Evolutionary conservation across 2,113 vertebrate genomes (phyloP), one percentile per base, ranked within the genome.

Genomic region (Prinia subflava): DNA sequence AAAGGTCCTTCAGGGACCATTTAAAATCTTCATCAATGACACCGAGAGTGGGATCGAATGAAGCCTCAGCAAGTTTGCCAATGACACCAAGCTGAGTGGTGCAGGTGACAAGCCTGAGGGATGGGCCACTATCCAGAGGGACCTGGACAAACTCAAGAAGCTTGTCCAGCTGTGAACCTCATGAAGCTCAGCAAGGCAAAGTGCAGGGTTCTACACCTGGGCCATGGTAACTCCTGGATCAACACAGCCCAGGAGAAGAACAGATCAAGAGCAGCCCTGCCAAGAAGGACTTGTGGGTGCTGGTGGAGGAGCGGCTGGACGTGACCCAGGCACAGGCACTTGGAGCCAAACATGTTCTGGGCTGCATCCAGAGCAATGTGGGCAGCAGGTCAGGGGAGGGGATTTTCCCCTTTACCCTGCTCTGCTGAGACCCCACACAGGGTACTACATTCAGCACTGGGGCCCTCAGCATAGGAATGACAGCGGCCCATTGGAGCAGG

Each of bases 271-370:
- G 28, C 33, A 87, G 59, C 35, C 70, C 41, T 50, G 35, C 7
- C 0, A 0, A 59, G 53, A 22, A 57, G 31, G 27, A 64, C 30
- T 3, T 19, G 11, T 15, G 35, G 10, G 10, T 41, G 27, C 22
- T 15, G 33, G 7, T 13, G 11, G 30, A 68, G 18, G 42, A 62
- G 49, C 3, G 2, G 37, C 22, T 57, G 49, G 31, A 52, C 53
- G 3, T 0, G 13, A 39, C 17, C 20, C 7, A 3, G n/a, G 42
- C 41, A 6, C 0, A 2, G 8, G 47, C 3, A 3, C n/a, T 23
- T 0, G 0, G 15, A 87, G 67, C 33, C 46, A 33, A 35, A 33
- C 0, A 0, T 8, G 15, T 55, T 28, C 41, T 46, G 41, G 33
- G 10, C 52, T 70, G 57, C 68, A 47, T 12, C 30, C 8, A 25